Evolutionary conservation across 1,140 invertebrate genomes (phyloP).

Genomic region (Drosophila ambigua): DNA sequence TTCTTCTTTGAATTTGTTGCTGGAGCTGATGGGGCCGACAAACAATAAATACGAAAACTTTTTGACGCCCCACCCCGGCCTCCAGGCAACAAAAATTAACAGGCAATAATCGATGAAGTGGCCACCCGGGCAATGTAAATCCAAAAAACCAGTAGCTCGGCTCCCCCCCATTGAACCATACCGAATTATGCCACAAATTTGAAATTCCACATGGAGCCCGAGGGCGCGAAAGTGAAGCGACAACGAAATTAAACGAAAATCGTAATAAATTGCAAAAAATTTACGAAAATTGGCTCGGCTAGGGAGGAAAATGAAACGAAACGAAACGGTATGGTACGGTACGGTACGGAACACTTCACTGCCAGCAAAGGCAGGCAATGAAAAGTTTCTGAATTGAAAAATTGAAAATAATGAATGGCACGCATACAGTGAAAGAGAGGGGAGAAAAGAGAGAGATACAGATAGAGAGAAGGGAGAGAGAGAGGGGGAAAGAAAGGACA

Average conservation of each 20-base stretch:
- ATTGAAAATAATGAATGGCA: constrained; percentile 80
- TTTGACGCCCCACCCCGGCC: constrained; percentile 24
- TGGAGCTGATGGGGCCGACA: constrained; percentile 5
- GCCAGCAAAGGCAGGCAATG: constrained; percentile 35
- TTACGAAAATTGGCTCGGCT: constrained; percentile 70
- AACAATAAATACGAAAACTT: constrained; percentile 35
- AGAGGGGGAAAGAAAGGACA: constrained; percentile 2
- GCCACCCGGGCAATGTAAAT: constrained; percentile 32
- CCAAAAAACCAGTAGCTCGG: constrained; percentile 34
- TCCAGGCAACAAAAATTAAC: constrained; percentile 53
- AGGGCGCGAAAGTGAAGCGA: constrained; percentile 36
- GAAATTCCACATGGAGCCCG: constrained; percentile 41
- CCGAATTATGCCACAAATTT: constrained; percentile 55
- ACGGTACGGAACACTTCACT: constrained; percentile 27
- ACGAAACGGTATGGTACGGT: too few species aligned
- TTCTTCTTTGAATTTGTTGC: constrained; percentile 11
- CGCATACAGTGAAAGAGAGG: constrained; percentile 29
- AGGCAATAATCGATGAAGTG: constrained; percentile 74
- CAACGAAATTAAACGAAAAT: constrained; percentile 75
- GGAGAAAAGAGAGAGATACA: constrained; percentile 1
- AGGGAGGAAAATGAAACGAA: constrained; percentile 7
- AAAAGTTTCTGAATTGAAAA: constrained; percentile 77
- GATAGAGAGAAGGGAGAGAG: constrained; percentile 7
- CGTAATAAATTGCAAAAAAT: constrained; percentile 78
- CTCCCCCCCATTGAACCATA: constrained; percentile 12